Evolutionary conservation across 2,797 vertebrate species (phyloP).

Genomic region (Chaenodraco wilsoni): DNA sequence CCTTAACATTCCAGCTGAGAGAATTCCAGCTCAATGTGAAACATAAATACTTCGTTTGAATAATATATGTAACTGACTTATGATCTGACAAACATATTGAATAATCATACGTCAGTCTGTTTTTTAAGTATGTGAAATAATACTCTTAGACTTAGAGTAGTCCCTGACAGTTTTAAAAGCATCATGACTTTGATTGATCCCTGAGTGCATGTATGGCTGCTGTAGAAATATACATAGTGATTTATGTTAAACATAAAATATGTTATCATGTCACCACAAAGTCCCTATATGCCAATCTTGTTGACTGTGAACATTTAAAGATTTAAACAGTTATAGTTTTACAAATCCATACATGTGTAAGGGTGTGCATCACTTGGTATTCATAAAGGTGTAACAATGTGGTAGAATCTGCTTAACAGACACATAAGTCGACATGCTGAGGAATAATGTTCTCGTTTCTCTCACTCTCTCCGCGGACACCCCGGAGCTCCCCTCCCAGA

Average conservation of each 20-base stretch:
- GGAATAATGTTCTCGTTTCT: constrained; percentile 48
- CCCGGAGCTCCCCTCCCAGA: constrained; percentile 48
- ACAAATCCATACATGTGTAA: constrained; percentile 1
- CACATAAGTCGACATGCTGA: constrained; percentile 18
- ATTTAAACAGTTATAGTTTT: background rate
- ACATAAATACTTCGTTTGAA: too few relatives aligned
- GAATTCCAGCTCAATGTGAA: background rate
- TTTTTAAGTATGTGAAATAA: constrained; percentile 2
- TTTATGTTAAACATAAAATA: constrained; percentile 16
- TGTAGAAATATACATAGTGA: constrained; percentile 6
- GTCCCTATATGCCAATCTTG: background rate
- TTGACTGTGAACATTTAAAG: constrained; percentile 6
- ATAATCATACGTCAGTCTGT: background rate
- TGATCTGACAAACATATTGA: background rate
- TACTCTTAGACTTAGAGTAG: background rate
- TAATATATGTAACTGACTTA: background rate
- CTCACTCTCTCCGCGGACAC: constrained; percentile 43
- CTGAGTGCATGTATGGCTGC: background rate
- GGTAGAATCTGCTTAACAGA: constrained; percentile 21
- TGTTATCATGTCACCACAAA: constrained; percentile 10
- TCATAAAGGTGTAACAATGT: constrained; percentile 31
- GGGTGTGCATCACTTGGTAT: constrained; percentile 21
- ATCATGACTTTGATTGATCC: constrained; percentile 22
- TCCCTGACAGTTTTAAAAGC: background rate
- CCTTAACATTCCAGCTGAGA: accelerated